Percentiles rank a stretch among this genome's conserved stretches.
phyloP scores from a whole-genome alignment of 2,113 vertebrate species.

The Nothobranchius kuhntae region DNA sequence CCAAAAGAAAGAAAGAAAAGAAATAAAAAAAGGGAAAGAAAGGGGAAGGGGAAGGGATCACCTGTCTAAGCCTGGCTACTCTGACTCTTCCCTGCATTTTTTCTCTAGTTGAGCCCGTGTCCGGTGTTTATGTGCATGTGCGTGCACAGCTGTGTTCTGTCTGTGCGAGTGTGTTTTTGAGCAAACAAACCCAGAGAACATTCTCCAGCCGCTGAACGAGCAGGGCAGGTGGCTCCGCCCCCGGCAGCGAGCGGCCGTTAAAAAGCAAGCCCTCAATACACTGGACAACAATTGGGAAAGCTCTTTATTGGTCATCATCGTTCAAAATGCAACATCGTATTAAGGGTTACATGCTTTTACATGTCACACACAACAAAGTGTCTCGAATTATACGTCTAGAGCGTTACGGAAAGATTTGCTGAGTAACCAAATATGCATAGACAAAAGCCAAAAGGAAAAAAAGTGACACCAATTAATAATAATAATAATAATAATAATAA shows the following conservation, averaged over 20 bases:
- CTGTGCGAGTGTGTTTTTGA: slow-evolving; percentile 66
- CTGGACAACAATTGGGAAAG: slow-evolving; percentile 96
- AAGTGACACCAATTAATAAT: slow-evolving; percentile 66
- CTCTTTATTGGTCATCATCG: slow-evolving; percentile 98
- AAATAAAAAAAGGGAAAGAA: slow-evolving; percentile 9
- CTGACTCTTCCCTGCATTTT: slow-evolving; percentile 69
- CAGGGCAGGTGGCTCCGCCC: slow-evolving; percentile 59
- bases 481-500: slow-evolving; percentile 60
- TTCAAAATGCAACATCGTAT: slow-evolving; percentile 98
- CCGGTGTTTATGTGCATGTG: slow-evolving; percentile 30
- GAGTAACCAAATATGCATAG: slow-evolving; percentile 90
- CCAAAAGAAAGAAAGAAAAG: slow-evolving; percentile 30
- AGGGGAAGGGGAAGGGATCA: slow-evolving; percentile 39
- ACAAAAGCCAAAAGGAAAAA: slow-evolving; percentile 83
- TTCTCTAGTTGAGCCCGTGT: slow-evolving; percentile 44
- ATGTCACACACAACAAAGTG: slow-evolving; percentile 97
- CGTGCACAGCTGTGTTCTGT: slow-evolving; percentile 38
- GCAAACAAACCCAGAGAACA: slow-evolving; percentile 58
- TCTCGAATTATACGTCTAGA: slow-evolving; percentile 79
- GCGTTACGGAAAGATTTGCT: slow-evolving; percentile 72
- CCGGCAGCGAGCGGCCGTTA: slow-evolving; percentile 61
- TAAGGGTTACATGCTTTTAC: slow-evolving; percentile 96
- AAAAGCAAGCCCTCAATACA: slow-evolving; percentile 95
- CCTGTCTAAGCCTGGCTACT: slow-evolving; percentile 80
- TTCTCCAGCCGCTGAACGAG: slow-evolving; percentile 58